Conservation (phyloP, 1,140 invertebrate genomes). For the Magallana ariakensis region DNA sequence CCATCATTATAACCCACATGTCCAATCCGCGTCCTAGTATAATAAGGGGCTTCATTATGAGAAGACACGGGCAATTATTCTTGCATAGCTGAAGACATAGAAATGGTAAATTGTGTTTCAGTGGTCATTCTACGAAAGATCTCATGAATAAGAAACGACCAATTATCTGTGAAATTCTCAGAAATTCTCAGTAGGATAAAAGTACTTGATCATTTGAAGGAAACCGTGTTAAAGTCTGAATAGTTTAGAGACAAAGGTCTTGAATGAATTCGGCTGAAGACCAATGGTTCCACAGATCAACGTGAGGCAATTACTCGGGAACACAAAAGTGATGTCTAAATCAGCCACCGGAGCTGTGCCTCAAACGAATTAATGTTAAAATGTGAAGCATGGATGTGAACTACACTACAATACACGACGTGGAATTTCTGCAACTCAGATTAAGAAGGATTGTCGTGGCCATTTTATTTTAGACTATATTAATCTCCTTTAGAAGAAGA, state of each 20-base stretch:
- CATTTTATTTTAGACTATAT: too few species aligned
- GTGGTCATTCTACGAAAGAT: neutral
- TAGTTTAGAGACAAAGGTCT: neutral
- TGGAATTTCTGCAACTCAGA: too few species aligned
- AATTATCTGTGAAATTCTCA: neutral
- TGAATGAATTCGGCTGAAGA: too few species aligned
- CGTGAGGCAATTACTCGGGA: too few species aligned
- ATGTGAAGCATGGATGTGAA: too few species aligned
- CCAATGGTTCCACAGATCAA: too few species aligned
- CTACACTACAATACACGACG: too few species aligned
- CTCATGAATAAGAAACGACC: neutral
- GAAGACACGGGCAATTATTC: neutral
- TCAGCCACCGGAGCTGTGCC: too few species aligned
- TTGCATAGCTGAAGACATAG: neutral
- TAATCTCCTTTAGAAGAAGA: too few species aligned
- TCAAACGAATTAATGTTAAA: too few species aligned
- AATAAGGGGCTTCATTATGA: neutral
- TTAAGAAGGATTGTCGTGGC: too few species aligned
- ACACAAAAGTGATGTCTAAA: too few species aligned
- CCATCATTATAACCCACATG: neutral
- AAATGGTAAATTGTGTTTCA: neutral
- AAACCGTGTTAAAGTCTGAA: neutral
- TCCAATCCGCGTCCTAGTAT: neutral
- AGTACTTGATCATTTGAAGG: conserved; percentile 2
- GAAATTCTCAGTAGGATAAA: neutral